Base-by-base conservation (phyloP, 1,140 invertebrate species). In the Drosophila sp. region DNA sequence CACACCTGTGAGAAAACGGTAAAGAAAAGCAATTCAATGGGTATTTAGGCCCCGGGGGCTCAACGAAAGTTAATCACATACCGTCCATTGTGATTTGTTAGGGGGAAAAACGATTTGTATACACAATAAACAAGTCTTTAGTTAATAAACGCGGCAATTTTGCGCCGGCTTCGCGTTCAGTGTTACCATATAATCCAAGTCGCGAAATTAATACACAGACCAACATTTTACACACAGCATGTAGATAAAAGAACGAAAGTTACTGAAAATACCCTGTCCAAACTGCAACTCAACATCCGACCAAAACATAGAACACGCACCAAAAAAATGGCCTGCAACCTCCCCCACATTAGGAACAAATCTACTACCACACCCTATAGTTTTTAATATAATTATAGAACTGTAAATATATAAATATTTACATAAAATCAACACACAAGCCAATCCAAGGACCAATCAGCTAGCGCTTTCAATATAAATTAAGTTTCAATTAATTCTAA, bases 141-240 rank as follows among this genome's bases (percentile, higher is more conserved):
- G n/a, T 35, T 10, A 65, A 38, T 84, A 84, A 85, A 87, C 79
- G 76, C 84, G 84, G 72, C 63, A 82, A 70, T 35, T 57, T 57
- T 23, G 55, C 55, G 55, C 55, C 55, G 55, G 55, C 55, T 57
- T 57, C n/a, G 30, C 7, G 3, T 2, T 1, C 30, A 57, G 55
- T 57, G 30, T 57, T 30, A 35, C 55, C 55, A 35, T 6, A 57
- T 57, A 8, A 1, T 50, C 0, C 3, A 1, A 50, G 27, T 50
- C 1, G 8, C 23, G 7, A 27, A 27, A 27, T 50, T 3, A 27
- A 10, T 27, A 3, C 23, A 25, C 23, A 10, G 17, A 17, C 17
- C 17, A 17, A 17, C 10, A 27, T 3, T 27, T 0, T 50, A 50
- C 7, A 50, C 10, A 4, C 3, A 1, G 44, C 44, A 7, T 27